Base-by-base conservation (phyloP, 2,797 vertebrate genomes). In the Parambassis ranga region DNA sequence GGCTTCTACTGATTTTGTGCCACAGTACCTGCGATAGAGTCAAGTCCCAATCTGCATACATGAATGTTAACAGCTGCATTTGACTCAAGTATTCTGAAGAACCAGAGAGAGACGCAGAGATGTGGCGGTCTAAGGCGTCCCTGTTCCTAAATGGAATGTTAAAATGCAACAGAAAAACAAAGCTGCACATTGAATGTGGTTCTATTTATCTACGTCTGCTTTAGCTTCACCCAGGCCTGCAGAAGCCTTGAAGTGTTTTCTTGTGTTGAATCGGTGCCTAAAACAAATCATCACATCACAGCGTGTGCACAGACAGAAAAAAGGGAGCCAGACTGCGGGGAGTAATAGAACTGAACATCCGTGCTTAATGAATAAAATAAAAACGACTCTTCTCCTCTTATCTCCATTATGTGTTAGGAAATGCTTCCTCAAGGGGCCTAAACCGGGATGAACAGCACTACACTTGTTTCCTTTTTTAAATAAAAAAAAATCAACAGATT, bases 11-110 rank as follows among this genome's bases (percentile, higher is more conserved):
- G 66, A 75, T 81, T 77, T 74, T 55, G 47, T 38, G 65, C 47
- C 55, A 38, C 50, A 33, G 52, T 49, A 68, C 48, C 72, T 63
- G 51, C 27, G 35, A 80, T 75, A 44, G 61, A 76, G 72, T 83
- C 70, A 58, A 80, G 68, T 69, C 77, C 24, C 79, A 78, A 81
- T 83, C 78, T 82, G 75, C 77, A 81, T 79, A 71, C 57, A 79
- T 85, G 78, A 85, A 86, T 79, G 61, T 65, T 63, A 82, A 79
- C 32, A 16, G 50, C 67, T 49, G 31, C 44, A 32, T 82, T 81
- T 73, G 49, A 49, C 39, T 51, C 24, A 44, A 51, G 65, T 44
- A 27, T 42, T 52, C 55, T 66, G 66, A 18, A 27, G 55, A 50
- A 66, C 32, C 49, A 19, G 22, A 49, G 30, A 19, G 35, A 20